These are phyloP conservation scores for Tetranychus piercei DNA, from an alignment of 2,888 invertebrate species.

Conservation along the genomic window DNA sequence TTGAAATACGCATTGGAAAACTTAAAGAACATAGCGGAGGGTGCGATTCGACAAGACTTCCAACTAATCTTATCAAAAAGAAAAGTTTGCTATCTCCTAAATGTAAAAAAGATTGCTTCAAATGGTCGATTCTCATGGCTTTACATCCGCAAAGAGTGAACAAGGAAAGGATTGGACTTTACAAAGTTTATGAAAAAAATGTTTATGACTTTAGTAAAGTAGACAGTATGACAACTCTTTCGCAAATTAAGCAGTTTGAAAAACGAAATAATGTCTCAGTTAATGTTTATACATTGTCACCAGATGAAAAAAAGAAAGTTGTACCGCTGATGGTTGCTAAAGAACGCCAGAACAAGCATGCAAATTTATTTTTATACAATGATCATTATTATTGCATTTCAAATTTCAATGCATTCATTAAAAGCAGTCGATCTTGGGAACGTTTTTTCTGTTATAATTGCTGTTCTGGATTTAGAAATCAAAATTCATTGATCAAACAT, in stretches of 20 bases:
- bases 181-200: background rate
- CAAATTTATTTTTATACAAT: background rate
- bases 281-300: background rate
- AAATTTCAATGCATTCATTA: background rate
- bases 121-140: background rate
- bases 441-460: too few species aligned
- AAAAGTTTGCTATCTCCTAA: background rate
- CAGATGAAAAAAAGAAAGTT: background rate
- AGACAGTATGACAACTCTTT: background rate
- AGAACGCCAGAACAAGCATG: background rate
- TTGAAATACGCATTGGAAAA: background rate
- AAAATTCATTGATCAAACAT: background rate
- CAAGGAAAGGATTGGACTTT: background rate
- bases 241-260: background rate
- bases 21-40: background rate
- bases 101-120: background rate
- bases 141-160: background rate
- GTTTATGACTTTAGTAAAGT: background rate
- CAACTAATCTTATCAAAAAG: background rate
- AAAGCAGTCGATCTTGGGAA: too few species aligned
- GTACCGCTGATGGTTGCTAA: background rate
- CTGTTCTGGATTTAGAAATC: background rate
- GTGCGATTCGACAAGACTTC: background rate
- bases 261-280: background rate
- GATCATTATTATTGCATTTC: background rate